Conservation (phyloP, 2,797 vertebrate genomes). For the Pangasius macronema region DNA sequence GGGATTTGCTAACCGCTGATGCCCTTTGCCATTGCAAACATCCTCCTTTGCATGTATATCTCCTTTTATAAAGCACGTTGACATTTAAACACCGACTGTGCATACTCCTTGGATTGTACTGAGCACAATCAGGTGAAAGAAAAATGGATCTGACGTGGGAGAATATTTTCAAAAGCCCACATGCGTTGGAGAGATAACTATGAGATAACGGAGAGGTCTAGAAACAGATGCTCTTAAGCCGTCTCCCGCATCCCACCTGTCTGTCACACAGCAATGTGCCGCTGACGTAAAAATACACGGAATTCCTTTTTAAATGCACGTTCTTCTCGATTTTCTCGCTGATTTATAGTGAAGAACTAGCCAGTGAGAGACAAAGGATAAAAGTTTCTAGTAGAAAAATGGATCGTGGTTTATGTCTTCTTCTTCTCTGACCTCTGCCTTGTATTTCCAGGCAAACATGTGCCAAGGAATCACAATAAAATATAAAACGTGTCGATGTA, state of each 20-base stretch:
- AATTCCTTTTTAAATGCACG: constrained; percentile 31
- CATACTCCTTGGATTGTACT: constrained; percentile 8
- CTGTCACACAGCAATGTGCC: constrained; percentile 55
- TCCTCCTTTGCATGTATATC: constrained; percentile 38
- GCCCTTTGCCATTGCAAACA: constrained; percentile 60
- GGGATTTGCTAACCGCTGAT: constrained; percentile 58
- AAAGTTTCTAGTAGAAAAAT: constrained; percentile 55
- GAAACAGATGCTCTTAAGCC: constrained; percentile 43
- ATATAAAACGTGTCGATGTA: background rate
- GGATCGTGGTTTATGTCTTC: background rate
- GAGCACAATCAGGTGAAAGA: constrained; percentile 20
- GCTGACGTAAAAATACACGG: constrained; percentile 48
- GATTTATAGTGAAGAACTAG: constrained; percentile 60
- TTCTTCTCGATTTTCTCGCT: background rate
- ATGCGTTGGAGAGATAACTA: background rate
- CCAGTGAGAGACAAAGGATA: constrained; percentile 58
- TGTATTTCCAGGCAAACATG: background rate
- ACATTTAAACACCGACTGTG: constrained; percentile 45
- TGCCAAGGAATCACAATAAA: background rate
- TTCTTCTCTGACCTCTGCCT: background rate
- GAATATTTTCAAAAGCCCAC: constrained; percentile 24
- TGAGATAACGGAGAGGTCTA: background rate
- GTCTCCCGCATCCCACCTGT: constrained; percentile 59
- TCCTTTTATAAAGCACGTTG: constrained; percentile 51
- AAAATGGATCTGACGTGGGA: constrained; percentile 17